Evolutionary conservation across 2,113 vertebrate genomes (phyloP), one percentile per base, ranked within the genome.

Genomic region (Apistogramma diplotaenia): DNA sequence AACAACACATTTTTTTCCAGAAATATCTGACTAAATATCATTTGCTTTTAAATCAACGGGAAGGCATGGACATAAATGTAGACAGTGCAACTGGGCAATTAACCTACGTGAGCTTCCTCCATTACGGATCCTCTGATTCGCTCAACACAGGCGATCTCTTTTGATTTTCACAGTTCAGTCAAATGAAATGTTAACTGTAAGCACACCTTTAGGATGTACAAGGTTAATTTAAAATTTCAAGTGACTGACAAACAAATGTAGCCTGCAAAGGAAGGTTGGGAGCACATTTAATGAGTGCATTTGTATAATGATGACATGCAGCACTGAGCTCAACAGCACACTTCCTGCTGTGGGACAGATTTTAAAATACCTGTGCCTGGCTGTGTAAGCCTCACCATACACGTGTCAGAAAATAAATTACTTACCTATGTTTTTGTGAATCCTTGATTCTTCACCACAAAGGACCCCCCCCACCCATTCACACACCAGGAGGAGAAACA

Each of bases 381-480:
- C 51, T 60, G 49, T 74, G 10, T 10, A 53, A 15, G 11, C 57
- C 5, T 31, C 13, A 51, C 8, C 31, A 37, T 13, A 25, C 21
- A 31, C 0, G 7, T 13, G 11, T 11, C 4, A 49, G 19, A 53
- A 62, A 53, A 13, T 9, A 25, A 55, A 79, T 9, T 21, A 56
- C 93, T 71, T 73, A 93, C 94, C 89, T 89, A 54, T 62, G 87
- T 89, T 91, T 82, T 85, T 76, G 89, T 83, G 49, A 85, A 84
- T 80, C 86, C 89, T 87, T 78, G 91, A 86, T 86, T 80, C 81
- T 78, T 85, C 83, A 51, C 88, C 89, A 75, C 84, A 9, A 82
- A 55, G 60, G 70, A 74, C 91, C 89, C 91, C 91, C 91, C 91
- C 93, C 93, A 82, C 91, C 92, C 92, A 93, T 93, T 89, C 92